Conservation (phyloP, 2,888 invertebrate genomes). For the Hetaerina titia region DNA sequence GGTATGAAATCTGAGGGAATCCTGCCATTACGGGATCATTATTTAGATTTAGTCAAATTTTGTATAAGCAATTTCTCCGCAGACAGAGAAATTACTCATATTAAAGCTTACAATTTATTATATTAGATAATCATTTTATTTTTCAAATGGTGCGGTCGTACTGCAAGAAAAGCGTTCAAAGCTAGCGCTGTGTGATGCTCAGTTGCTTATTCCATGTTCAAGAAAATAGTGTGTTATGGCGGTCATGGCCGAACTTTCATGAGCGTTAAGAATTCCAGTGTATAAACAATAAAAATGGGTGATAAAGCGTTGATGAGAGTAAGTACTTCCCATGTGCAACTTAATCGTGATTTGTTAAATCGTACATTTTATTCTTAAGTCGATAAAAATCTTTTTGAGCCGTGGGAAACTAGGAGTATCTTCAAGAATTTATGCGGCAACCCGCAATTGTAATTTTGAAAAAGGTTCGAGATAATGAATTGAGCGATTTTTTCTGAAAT, state of each 20-base stretch:
- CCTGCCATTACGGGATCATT: neutral
- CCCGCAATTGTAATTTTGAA: neutral
- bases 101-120: no score
- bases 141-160: neutral
- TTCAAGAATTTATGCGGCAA: neutral
- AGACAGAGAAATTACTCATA: no score
- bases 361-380: neutral
- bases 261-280: neutral
- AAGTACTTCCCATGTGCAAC: neutral
- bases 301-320: slow-evolving; percentile 68
- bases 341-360: neutral
- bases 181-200: neutral
- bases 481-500: neutral
- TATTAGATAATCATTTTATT: no score
- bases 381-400: neutral
- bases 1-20: no score
- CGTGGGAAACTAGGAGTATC: no score
- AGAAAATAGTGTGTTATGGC: slow-evolving; percentile 47
- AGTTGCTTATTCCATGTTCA: slow-evolving; percentile 1
- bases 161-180: neutral
- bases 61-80: no score
- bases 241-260: slow-evolving; percentile 35
- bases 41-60: no score
- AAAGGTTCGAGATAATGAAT: neutral
- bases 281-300: slow-evolving; percentile 56